A percentile compares a stretch with the other conserved stretches of the same genome.
These are phyloP conservation scores for Zenarchopterus dispar DNA, from an alignment of 2,797 vertebrate species.

Conservation along the genomic window DNA sequence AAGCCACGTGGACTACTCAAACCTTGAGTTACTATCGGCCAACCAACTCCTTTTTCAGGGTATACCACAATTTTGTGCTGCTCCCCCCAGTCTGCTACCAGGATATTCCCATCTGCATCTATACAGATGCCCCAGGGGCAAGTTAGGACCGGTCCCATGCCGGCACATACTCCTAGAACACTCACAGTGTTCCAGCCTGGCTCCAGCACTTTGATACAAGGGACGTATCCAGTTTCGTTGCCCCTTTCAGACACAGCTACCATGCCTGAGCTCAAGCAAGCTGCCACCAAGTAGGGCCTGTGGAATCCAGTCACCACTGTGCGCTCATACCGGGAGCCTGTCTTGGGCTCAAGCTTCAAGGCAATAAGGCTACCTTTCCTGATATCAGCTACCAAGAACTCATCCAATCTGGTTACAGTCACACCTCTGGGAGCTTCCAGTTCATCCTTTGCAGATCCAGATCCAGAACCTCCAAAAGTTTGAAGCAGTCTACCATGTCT, in stretches of 20 bases:
- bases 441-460: conserved; percentile 71
- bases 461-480: conserved; percentile 76
- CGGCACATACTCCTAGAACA: conserved; percentile 79
- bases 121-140: conserved; percentile 87
- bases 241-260: conserved; percentile 84
- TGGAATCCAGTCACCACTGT: conserved; percentile 84
- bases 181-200: conserved; percentile 82
- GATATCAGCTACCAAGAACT: conserved; percentile 86
- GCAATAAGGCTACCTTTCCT: conserved; percentile 80
- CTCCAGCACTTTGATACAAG: conserved; percentile 85
- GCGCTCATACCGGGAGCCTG: conserved; percentile 77
- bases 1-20: conserved; percentile 85
- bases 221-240: conserved; percentile 76
- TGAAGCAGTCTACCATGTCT: conserved; percentile 83
- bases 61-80: conserved; percentile 81
- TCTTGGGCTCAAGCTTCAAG: conserved; percentile 78
- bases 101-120: conserved; percentile 79
- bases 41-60: conserved; percentile 73
- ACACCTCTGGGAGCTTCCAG: conserved; percentile 85
- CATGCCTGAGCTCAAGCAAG: conserved; percentile 76
- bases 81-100: conserved; percentile 85
- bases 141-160: conserved; percentile 78
- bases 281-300: conserved; percentile 83
- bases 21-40: conserved; percentile 73
- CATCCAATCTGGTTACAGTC: conserved; percentile 76